These are phyloP conservation scores for Lycaena phlaeas DNA, from an alignment of 2,888 invertebrate species.

Conservation along the genomic window DNA sequence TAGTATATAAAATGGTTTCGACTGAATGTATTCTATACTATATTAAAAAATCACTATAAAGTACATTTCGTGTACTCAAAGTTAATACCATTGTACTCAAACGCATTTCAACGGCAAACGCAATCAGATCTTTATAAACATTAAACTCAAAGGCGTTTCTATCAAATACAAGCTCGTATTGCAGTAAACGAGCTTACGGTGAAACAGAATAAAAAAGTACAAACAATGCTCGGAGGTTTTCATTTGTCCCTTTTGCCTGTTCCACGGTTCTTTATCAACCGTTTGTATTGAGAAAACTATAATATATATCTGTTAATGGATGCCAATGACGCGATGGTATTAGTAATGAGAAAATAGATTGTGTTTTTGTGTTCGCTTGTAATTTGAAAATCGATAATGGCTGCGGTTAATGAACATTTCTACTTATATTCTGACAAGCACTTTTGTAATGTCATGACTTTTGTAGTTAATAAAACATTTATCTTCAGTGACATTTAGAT, in stretches of 20 bases:
- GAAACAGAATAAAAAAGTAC: constrained; percentile 18
- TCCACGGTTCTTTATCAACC: constrained; percentile 17
- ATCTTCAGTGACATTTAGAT: no score
- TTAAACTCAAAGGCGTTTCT: constrained; percentile 10
- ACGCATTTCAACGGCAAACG: constrained; percentile 4
- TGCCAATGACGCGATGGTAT: constrained; percentile 8
- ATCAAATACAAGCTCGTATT: constrained; percentile 10
- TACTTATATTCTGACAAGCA: no score
- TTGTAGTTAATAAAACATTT: no score
- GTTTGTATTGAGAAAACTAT: constrained; percentile 12
- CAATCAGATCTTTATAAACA: constrained; percentile 8
- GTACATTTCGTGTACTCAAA: background rate
- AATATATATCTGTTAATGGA: constrained; percentile 8
- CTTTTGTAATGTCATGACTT: no score
- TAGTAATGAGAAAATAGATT: constrained; percentile 8
- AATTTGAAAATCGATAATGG: constrained; percentile 5
- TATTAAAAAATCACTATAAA: no score
- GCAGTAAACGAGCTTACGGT: constrained; percentile 17
- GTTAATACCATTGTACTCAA: constrained; percentile 5
- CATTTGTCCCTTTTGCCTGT: constrained; percentile 21
- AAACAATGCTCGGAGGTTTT: constrained; percentile 18
- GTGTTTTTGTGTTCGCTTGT: constrained; percentile 8
- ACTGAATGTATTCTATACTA: no score
- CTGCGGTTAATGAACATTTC: background rate
- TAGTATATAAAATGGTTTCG: no score